Evolutionary conservation across 2,797 vertebrate genomes (phyloP).

Genomic region (Alauda arvensis): DNA sequence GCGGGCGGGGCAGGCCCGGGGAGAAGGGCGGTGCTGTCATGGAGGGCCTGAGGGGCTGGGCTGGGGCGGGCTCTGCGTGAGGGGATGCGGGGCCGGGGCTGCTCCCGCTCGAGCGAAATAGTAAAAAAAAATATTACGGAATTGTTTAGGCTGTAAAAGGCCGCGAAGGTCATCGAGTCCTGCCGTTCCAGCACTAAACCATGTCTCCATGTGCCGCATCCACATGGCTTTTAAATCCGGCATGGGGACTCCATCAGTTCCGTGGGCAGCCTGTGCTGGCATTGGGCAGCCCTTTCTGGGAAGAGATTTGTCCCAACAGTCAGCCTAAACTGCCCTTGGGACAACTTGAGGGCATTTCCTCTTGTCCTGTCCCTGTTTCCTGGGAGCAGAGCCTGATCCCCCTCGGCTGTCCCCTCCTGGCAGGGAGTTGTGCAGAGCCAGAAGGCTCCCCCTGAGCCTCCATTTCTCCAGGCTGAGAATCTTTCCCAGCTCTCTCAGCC

Average conservation of each 20-base stretch:
- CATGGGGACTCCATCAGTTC: fast-evolving
- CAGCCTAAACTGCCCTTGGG: fast-evolving
- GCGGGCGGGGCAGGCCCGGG: fast-evolving
- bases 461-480: not conserved
- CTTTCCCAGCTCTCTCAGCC: not conserved
- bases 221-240: not conserved
- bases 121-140: too few species aligned
- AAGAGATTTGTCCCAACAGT: too few species aligned
- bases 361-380: not conserved
- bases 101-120: fast-evolving
- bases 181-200: fast-evolving
- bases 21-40: fast-evolving
- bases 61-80: not conserved
- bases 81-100: fast-evolving
- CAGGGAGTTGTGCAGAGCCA: not conserved
- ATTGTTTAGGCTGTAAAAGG: fast-evolving
- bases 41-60: too few species aligned
- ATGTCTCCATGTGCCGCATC: not conserved
- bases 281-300: not conserved
- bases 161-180: fast-evolving
- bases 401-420: not conserved
- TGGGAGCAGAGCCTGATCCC: not conserved
- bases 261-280: not conserved
- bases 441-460: not conserved
- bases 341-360: fast-evolving